phyloP scores from a whole-genome alignment of 1,140 invertebrate species.

The Diorhabda carinulata region DNA sequence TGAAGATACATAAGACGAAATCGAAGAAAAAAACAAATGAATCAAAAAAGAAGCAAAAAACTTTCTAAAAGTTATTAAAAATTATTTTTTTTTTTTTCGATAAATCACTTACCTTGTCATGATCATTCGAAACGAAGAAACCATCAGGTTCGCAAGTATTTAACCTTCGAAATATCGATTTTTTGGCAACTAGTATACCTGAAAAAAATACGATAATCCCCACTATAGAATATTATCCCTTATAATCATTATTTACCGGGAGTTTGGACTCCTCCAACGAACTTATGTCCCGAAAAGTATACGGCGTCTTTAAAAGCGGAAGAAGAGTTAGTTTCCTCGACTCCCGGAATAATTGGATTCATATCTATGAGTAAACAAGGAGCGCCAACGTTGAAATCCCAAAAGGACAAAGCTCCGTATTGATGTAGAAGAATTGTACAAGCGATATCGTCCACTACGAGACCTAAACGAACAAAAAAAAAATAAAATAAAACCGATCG shows the following conservation, averaged over 20 bases:
- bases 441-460: slow-evolving; percentile 76
- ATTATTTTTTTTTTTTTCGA: not conserved
- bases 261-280: slow-evolving; percentile 84
- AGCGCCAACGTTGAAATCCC: slow-evolving; percentile 87
- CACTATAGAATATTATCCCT: not conserved
- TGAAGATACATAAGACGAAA: no score
- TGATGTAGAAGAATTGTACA: slow-evolving; percentile 76
- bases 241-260: slow-evolving; percentile 53
- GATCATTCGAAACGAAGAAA: slow-evolving; percentile 43
- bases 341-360: slow-evolving; percentile 64
- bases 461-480: slow-evolving; percentile 28
- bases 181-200: slow-evolving; percentile 68
- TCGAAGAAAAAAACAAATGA: no score
- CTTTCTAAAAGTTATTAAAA: not conserved
- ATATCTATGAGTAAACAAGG: slow-evolving; percentile 79
- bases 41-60: no score
- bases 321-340: slow-evolving; percentile 35
- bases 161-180: slow-evolving; percentile 54
- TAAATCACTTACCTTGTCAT: slow-evolving; percentile 37
- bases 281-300: slow-evolving; percentile 88
- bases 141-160: slow-evolving; percentile 43
- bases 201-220: slow-evolving; percentile 26
- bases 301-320: slow-evolving; percentile 75
- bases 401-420: slow-evolving; percentile 79
- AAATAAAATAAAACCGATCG: no score